phyloP scores from a whole-genome alignment of 2,113 vertebrate genomes.

The Chaenogobius annularis region DNA sequence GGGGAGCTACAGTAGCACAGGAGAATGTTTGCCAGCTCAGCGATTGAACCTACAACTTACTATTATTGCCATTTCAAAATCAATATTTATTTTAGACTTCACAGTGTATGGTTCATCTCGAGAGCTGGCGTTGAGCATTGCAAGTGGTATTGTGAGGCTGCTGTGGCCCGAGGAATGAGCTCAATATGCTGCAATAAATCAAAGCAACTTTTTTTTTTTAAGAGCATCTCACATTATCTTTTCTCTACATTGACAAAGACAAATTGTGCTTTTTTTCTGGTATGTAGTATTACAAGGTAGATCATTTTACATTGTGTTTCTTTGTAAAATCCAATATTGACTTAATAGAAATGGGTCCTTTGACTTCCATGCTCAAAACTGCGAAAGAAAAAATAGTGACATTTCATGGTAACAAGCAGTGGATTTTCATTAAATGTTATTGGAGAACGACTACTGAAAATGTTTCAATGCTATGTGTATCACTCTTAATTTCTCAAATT shows the following conservation, averaged over 20 bases:
- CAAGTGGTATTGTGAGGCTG: conserved; percentile 38
- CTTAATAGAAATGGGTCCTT: too few species aligned
- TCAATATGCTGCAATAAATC: conserved; percentile 19
- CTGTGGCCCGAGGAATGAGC: conserved; percentile 25
- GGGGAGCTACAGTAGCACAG: background rate
- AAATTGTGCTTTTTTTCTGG: background rate
- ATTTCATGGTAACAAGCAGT: too few species aligned
- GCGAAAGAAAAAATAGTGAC: too few species aligned
- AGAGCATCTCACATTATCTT: background rate
- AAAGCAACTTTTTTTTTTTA: too few species aligned
- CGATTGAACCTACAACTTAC: conserved; percentile 1
- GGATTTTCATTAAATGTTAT: too few species aligned
- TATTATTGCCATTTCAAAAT: conserved; percentile 35
- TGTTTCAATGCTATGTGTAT: too few species aligned
- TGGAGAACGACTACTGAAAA: too few species aligned
- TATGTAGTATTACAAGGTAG: too few species aligned
- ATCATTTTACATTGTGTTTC: background rate
- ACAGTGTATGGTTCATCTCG: conserved; percentile 10
- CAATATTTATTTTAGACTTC: conserved; percentile 40
- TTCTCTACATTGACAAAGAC: too few species aligned
- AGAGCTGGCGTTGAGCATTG: conserved; percentile 27
- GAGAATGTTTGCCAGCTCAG: background rate
- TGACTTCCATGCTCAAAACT: too few species aligned
- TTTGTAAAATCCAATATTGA: too few species aligned
- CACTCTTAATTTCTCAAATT: too few species aligned